Evolutionary conservation across 2,888 invertebrate genomes (phyloP).

Genomic region (Drosophila neotestacea): DNA sequence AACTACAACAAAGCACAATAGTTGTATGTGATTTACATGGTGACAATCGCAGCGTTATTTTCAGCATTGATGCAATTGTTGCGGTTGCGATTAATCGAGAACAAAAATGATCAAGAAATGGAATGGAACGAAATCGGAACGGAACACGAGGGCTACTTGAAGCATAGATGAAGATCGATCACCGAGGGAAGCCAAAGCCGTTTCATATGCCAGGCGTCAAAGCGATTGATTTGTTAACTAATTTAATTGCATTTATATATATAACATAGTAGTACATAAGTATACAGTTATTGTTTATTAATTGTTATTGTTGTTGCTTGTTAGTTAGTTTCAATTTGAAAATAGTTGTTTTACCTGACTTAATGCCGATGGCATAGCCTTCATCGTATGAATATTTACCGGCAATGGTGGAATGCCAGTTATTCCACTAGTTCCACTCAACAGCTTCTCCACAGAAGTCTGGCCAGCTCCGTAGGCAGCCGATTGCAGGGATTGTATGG

Average conservation of each 20-base stretch:
- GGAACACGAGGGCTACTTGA: slow-evolving; percentile 48
- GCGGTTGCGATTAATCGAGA: slow-evolving; percentile 21
- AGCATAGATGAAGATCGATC: slow-evolving; percentile 39
- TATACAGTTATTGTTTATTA: slow-evolving; percentile 6
- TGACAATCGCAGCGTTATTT: slow-evolving; percentile 27
- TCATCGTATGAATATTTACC: slow-evolving; percentile 86
- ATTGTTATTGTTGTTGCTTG: slow-evolving; percentile 55
- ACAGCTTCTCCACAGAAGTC: slow-evolving; percentile 85
- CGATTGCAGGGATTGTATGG: slow-evolving; percentile 87
- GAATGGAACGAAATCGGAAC: slow-evolving; percentile 10
- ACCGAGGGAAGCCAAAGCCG: slow-evolving; percentile 48
- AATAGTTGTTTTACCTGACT: slow-evolving; percentile 85
- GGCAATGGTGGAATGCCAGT: slow-evolving; percentile 85
- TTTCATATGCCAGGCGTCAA: slow-evolving; percentile 48
- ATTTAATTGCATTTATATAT: slow-evolving; percentile 26
- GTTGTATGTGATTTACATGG: slow-evolving; percentile 54
- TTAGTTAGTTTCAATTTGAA: slow-evolving; percentile 77
- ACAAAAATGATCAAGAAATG: slow-evolving; percentile 38
- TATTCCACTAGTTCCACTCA: slow-evolving; percentile 85
- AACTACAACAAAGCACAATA: slow-evolving; percentile 77
- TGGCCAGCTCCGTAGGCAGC: slow-evolving; percentile 79
- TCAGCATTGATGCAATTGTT: slow-evolving; percentile 28
- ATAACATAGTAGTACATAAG: neutral
- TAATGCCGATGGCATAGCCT: slow-evolving; percentile 85
- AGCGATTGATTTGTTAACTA: slow-evolving; percentile 42